A percentile compares a stretch with the other conserved stretches of the same genome.
Conservation (phyloP, 1,140 invertebrate genomes). For the Scaptomyza pallida region DNA sequence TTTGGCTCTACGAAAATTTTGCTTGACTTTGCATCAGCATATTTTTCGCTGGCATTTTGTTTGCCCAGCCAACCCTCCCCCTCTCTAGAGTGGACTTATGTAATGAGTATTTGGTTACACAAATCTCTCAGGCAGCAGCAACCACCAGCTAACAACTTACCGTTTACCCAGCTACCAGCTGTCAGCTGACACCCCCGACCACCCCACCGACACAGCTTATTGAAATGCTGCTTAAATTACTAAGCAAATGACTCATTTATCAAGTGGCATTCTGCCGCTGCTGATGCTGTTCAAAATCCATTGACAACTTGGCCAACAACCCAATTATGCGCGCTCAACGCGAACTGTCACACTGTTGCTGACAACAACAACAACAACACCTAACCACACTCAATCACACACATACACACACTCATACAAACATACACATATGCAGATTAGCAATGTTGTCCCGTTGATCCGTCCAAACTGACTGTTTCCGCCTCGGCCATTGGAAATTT, state of each 20-base stretch:
- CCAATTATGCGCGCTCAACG: constrained; percentile 45
- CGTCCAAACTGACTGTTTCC: constrained; percentile 1
- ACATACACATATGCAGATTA: constrained; percentile 46
- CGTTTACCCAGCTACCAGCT: constrained; percentile 5
- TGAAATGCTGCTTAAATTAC: constrained; percentile 80
- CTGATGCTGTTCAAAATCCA: constrained; percentile 31
- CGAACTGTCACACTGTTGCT: constrained; percentile 46
- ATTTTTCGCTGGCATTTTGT: constrained; percentile 44
- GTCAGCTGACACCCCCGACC: constrained; percentile 10
- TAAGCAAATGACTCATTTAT: constrained; percentile 81
- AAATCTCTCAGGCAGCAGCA: constrained; percentile 46
- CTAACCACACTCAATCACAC: constrained; percentile 7
- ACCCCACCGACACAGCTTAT: constrained; percentile 41
- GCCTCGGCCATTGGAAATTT: constrained; percentile 50
- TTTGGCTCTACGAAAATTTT: constrained; percentile 40
- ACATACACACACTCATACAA: constrained; percentile 1
- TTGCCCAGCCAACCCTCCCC: constrained; percentile 47
- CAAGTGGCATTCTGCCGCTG: constrained; percentile 48
- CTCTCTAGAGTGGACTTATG: constrained; percentile 66
- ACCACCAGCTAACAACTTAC: constrained; percentile 2
- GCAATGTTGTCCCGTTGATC: constrained; percentile 41
- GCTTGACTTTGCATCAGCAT: constrained; percentile 70
- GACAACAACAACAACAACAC: constrained; percentile 39
- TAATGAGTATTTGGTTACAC: constrained; percentile 82
- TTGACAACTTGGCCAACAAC: constrained; percentile 55